Evolutionary conservation across 2,797 vertebrate species (phyloP), one percentile per base, ranked within the genome.

Genomic region (Epinephelus awoara): DNA sequence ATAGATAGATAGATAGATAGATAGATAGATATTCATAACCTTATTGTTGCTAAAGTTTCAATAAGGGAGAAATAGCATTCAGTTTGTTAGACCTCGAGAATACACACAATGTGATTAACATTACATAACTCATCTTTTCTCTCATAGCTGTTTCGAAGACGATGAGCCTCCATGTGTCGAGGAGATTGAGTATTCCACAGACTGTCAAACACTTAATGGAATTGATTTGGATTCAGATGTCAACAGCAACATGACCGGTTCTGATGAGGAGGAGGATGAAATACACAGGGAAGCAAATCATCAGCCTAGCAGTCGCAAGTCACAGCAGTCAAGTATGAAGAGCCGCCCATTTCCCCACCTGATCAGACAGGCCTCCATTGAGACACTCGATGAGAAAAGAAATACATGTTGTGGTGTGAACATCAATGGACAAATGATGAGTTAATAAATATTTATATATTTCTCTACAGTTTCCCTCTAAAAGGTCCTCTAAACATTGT

Each of bases 121-220:
- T 42, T 42, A 42, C 40, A 42, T 42, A 42, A 10, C 17, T 29
- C 23, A 18, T 49, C 38, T 42, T 42, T 40, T 85, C n/a, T 62
- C 44, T 18, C 44, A 7, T 18, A 94, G 91, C 89, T 88, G 87
- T 23, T 88, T 92, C 23, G 96, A 97, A 70, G 97, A 98, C 0
- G 97, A 99, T 0, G 98, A 99, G 80, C 97, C 97, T 29, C 93
- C 94, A 0, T 97, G 96, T 61, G 78, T 77, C 9, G 98, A 99
- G 83, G 95, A 97, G 79, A 96, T 98, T 0, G 96, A 98, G 88
- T 98, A 96, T 63, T 90, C 88, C 13, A 77, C 85, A 15, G 93
- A 94, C 78, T 92, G 80, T 82, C 92, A 91, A 4, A 87, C 92
- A 6, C 82, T 79, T 0, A 91, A 94, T 68, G 85, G 70, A 2